These are phyloP conservation scores for Brenthis hecate DNA, from an alignment of 2,888 invertebrate species.

Conservation along the genomic window DNA sequence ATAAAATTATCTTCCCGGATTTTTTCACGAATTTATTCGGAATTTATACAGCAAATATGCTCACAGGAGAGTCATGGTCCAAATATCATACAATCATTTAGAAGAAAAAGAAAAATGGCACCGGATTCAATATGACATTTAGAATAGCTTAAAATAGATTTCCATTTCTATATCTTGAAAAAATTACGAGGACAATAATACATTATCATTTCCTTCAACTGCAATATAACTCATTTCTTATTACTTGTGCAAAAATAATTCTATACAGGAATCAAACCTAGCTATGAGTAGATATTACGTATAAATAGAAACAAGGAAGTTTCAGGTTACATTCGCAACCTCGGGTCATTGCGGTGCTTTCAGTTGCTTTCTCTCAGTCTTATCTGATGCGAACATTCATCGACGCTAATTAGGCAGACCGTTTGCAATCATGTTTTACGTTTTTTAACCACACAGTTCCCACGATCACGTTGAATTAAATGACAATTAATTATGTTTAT, in stretches of 20 bases:
- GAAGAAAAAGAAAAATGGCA: too few relatives aligned
- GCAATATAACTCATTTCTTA: too few relatives aligned
- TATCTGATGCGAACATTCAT: slow-evolving; percentile 46
- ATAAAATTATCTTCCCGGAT: too few relatives aligned
- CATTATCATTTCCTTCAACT: too few relatives aligned
- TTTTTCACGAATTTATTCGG: too few relatives aligned
- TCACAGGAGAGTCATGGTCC: too few relatives aligned
- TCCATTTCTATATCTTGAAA: too few relatives aligned
- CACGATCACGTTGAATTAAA: slow-evolving; percentile 20
- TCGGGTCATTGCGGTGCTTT: slow-evolving; percentile 40
- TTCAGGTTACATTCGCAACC: slow-evolving; percentile 38
- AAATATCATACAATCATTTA: too few relatives aligned
- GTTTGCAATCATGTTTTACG: slow-evolving; percentile 25
- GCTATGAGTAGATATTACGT: slow-evolving; percentile 6
- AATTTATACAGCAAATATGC: too few relatives aligned
- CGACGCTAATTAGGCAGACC: slow-evolving; percentile 36
- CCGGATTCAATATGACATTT: too few relatives aligned
- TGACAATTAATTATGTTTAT: slow-evolving; percentile 10
- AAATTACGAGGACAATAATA: too few relatives aligned
- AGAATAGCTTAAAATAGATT: too few relatives aligned
- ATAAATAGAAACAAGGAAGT: slow-evolving; percentile 37
- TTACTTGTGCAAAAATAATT: not conserved
- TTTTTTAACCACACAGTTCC: slow-evolving; percentile 21
- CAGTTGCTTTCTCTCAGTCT: slow-evolving; percentile 41
- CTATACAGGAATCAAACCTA: slow-evolving; percentile 14